Evolutionary conservation across 2,888 invertebrate species (phyloP).

Genomic region (Strigamia maritima): DNA sequence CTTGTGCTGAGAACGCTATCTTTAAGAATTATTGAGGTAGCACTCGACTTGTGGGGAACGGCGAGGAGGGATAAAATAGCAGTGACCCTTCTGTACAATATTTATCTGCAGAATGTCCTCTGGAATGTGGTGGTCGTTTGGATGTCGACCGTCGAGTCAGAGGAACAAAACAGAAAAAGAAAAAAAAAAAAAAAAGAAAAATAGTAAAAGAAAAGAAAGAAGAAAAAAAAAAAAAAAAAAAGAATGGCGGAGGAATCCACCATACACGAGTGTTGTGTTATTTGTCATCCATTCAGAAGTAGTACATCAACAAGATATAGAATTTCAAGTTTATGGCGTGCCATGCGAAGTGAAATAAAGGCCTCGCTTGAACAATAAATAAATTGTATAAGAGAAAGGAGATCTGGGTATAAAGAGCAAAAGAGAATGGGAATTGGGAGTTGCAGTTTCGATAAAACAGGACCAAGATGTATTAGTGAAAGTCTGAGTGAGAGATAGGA

Average conservation of each 20-base stretch:
- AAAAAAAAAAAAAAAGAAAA: too few relatives aligned
- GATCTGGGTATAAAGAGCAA: background rate
- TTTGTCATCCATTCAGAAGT: background rate
- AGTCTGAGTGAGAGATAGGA: background rate
- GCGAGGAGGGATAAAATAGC: background rate
- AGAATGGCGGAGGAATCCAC: background rate
- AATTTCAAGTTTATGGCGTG: background rate
- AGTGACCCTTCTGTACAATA: slow-evolving; percentile 4
- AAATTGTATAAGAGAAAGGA: background rate
- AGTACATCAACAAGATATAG: background rate
- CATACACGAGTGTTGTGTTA: too few relatives aligned
- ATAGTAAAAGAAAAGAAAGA: too few relatives aligned
- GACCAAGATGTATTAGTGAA: background rate
- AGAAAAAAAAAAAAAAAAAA: background rate
- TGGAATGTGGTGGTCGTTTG: background rate
- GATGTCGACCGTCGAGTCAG: background rate
- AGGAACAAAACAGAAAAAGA: too few relatives aligned
- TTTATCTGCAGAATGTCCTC: background rate
- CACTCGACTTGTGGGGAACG: background rate
- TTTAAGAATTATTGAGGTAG: background rate
- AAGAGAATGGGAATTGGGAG: background rate
- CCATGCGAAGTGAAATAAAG: background rate
- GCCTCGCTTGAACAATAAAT: background rate
- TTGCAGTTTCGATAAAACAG: background rate
- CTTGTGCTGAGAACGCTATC: background rate